Percentiles rank a stretch among this genome's conserved stretches.
phyloP scores from a whole-genome alignment of 2,888 invertebrate genomes.

The Callyntrura guangdongensis region DNA sequence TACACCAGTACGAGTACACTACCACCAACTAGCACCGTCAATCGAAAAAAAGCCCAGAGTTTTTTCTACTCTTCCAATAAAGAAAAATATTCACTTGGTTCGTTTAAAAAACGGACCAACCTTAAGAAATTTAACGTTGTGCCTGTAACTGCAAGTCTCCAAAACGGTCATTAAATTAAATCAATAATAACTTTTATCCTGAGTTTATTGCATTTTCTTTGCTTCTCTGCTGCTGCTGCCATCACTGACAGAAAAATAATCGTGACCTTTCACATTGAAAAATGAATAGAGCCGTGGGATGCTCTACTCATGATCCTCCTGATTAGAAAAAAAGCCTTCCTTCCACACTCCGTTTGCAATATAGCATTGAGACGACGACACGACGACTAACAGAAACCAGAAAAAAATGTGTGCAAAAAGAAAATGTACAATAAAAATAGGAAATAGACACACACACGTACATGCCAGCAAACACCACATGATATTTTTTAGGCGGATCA shows the following conservation, averaged over 20 bases:
- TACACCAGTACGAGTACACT: background rate
- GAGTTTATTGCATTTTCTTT: conserved; percentile 62
- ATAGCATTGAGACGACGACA: background rate
- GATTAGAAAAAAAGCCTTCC: conserved; percentile 5
- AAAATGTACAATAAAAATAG: conserved; percentile 66
- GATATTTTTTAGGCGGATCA: conserved; percentile 14
- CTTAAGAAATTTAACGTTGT: conserved; percentile 31
- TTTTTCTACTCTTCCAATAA: background rate
- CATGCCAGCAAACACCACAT: conserved; percentile 22
- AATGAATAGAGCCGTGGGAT: conserved; percentile 25
- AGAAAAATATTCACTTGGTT: background rate
- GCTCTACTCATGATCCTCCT: no score
- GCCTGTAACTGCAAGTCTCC: background rate
- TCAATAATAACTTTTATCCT: conserved; percentile 29
- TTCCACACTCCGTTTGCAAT: background rate
- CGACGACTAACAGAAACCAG: background rate
- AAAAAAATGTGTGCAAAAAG: background rate
- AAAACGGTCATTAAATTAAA: conserved; percentile 66
- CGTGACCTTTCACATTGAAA: conserved; percentile 73
- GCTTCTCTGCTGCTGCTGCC: background rate
- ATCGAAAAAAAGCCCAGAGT: background rate
- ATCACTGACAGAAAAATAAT: conserved; percentile 49
- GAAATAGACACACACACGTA: conserved; percentile 65
- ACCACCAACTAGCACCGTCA: background rate
- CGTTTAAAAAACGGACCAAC: conserved; percentile 6